phyloP scores from a whole-genome alignment of 2,797 vertebrate species.

The Lepilemur septentrionalis region DNA sequence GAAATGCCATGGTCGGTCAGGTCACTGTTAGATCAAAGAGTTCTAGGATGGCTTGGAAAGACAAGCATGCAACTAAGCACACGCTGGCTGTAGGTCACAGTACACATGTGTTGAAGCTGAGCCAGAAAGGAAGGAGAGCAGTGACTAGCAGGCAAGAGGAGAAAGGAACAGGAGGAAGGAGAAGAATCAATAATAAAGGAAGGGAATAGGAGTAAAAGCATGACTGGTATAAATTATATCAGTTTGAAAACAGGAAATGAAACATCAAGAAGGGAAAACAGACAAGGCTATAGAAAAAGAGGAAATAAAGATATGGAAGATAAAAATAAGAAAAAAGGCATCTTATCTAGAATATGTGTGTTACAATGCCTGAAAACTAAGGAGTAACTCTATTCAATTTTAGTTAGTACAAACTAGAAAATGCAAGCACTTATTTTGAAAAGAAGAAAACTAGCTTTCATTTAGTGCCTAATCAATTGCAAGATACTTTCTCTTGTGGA shows the following conservation, averaged over 20 bases:
- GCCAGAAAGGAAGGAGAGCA: background rate
- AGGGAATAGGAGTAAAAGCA: background rate
- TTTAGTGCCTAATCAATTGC: background rate
- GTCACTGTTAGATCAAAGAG: slow-evolving; percentile 41
- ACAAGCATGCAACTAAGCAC: background rate
- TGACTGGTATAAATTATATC: background rate
- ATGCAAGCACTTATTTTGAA: background rate
- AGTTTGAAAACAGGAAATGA: background rate
- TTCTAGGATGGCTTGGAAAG: background rate
- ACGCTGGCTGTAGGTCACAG: background rate
- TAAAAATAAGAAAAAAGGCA: background rate
- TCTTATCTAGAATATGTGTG: background rate
- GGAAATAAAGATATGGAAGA: background rate
- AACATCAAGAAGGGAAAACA: background rate
- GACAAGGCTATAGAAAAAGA: background rate
- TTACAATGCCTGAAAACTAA: background rate
- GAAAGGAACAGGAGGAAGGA: background rate
- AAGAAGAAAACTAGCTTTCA: background rate
- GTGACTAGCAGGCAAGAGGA: background rate
- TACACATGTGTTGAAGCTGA: background rate
- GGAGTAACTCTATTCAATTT: background rate
- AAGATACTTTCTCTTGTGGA: background rate
- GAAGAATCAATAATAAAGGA: background rate
- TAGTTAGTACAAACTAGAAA: background rate
- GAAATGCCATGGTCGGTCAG: slow-evolving; percentile 10